phyloP scores from a whole-genome alignment of 2,113 vertebrate species.

The Xenopus laevis region DNA sequence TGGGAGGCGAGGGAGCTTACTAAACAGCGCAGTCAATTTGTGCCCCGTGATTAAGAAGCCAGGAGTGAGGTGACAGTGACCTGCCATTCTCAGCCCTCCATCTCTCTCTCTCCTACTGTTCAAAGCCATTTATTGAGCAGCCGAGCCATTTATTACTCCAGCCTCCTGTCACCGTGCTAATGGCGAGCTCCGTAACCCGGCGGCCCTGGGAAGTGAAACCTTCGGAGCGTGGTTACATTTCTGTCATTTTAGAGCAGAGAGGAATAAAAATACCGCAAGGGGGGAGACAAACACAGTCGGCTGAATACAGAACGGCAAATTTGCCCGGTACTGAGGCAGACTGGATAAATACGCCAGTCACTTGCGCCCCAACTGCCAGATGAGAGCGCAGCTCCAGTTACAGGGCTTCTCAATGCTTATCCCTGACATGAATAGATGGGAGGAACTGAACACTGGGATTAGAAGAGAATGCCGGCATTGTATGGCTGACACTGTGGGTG shows the following conservation, averaged over 20 bases:
- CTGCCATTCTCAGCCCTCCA: no score
- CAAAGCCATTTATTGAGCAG: background rate
- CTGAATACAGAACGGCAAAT: conserved; percentile 6
- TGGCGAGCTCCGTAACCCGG: conserved; percentile 10
- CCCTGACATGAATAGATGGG: conserved; percentile 15
- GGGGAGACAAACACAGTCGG: conserved; percentile 6
- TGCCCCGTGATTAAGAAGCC: no score
- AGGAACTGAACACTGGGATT: conserved; percentile 8
- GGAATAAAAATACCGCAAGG: conserved; percentile 16
- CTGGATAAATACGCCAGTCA: conserved; percentile 10
- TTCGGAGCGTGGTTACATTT: conserved; percentile 16
- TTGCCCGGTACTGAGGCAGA: background rate
- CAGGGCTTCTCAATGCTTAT: conserved; percentile 19
- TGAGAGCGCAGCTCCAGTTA: background rate
- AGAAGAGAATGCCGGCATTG: background rate
- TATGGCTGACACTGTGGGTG: no score
- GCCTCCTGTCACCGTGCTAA: conserved; percentile 26
- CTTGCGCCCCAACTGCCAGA: background rate
- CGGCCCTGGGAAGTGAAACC: background rate
- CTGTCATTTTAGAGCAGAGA: background rate
- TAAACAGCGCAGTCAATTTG: no score
- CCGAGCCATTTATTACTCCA: conserved; percentile 1
- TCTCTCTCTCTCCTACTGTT: background rate
- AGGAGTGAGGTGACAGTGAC: no score
- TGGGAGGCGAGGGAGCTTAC: no score